phyloP scores from a whole-genome alignment of 2,797 vertebrate species.

The Malurus leucopterus region DNA sequence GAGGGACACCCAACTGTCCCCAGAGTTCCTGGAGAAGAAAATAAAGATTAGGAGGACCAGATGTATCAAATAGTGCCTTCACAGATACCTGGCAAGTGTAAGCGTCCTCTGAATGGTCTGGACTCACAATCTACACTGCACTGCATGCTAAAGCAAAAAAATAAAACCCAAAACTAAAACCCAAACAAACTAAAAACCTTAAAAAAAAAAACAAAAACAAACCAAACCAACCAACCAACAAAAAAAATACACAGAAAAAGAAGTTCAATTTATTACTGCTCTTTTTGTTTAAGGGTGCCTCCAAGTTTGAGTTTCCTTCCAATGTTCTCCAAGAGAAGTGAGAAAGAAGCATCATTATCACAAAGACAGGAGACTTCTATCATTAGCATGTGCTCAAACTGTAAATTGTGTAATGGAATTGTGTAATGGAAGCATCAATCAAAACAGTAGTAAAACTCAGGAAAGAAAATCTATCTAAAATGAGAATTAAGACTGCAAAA shows the following conservation, averaged over 20 bases:
- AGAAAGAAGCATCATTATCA: background rate
- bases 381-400: background rate
- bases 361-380: background rate
- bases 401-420: background rate
- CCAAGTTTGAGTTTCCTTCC: background rate
- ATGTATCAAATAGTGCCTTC: background rate
- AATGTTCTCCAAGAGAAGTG: background rate
- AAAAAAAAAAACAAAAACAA: background rate
- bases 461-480: background rate
- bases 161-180: background rate
- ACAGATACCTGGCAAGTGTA: background rate
- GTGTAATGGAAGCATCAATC: background rate
- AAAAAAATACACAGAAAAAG: background rate
- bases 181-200: background rate
- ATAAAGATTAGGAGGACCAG: background rate
- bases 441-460: background rate
- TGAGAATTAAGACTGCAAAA: background rate
- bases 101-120: background rate
- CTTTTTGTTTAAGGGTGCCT: background rate
- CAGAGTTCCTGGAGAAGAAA: background rate
- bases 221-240: fast-evolving
- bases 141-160: background rate
- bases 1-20: background rate
- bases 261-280: background rate
- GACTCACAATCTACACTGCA: background rate